A percentile compares a stretch with the other conserved stretches of the same genome.
These are phyloP conservation scores for Neodiprion fabricii DNA, from an alignment of 1,140 invertebrate species.

Conservation along the genomic window DNA sequence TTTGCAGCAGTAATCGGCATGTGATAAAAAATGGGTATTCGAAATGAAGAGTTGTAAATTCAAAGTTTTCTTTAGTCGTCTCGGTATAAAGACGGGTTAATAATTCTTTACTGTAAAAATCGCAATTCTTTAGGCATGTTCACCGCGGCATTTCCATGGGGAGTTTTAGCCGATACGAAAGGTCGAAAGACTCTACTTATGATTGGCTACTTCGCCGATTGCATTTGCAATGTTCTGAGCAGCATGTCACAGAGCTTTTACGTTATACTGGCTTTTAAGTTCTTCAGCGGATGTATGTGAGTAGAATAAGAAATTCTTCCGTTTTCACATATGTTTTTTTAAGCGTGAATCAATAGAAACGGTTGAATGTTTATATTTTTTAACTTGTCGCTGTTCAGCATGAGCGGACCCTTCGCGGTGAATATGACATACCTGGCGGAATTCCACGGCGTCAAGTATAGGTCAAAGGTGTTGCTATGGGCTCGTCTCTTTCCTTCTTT, in stretches of 20 bases:
- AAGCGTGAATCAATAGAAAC: background rate
- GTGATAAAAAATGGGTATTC: background rate
- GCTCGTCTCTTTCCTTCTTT: background rate
- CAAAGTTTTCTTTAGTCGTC: constrained; percentile 2
- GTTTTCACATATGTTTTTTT: constrained; percentile 4
- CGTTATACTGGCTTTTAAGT: constrained; percentile 72
- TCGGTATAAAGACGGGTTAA: no score
- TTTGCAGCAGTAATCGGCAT: constrained; percentile 12
- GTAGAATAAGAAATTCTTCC: constrained; percentile 35
- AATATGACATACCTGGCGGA: constrained; percentile 71
- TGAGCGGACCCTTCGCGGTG: constrained; percentile 73
- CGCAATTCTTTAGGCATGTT: constrained; percentile 52
- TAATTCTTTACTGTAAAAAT: background rate
- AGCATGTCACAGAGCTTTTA: constrained; percentile 71
- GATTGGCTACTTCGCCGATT: constrained; percentile 69
- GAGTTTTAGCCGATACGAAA: constrained; percentile 67
- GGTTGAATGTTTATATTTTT: background rate
- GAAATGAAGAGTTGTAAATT: background rate
- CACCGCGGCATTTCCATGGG: constrained; percentile 65
- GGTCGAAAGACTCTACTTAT: constrained; percentile 61
- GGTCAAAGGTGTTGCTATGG: constrained; percentile 52
- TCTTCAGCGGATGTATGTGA: constrained; percentile 77
- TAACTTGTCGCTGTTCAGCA: constrained; percentile 53
- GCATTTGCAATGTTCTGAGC: constrained; percentile 67
- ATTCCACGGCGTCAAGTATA: constrained; percentile 66